Evolutionary conservation across 2,888 invertebrate species (phyloP).

Genomic region (Frankliniella intonsa): DNA sequence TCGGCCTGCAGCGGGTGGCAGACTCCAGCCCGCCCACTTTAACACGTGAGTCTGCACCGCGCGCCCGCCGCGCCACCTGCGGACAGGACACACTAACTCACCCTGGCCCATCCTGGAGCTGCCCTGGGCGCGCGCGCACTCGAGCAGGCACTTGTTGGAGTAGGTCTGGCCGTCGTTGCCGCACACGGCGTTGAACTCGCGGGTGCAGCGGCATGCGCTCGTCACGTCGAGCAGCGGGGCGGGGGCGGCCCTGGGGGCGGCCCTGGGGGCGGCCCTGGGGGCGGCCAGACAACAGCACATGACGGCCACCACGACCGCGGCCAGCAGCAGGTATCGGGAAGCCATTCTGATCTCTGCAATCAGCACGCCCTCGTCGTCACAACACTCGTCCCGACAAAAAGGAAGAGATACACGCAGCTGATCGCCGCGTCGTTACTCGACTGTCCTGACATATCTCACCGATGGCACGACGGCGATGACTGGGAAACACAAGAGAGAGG

Average conservation of each 20-base stretch:
- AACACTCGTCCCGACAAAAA: no score
- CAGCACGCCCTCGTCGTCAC: no score
- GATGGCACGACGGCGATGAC: no score
- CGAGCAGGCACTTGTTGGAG: slow-evolving; percentile 24
- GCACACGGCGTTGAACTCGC: slow-evolving; percentile 21
- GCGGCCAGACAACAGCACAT: not conserved
- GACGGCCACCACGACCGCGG: not conserved
- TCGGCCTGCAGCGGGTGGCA: no score
- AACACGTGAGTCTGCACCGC: no score
- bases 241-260: not conserved
- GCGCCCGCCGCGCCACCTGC: no score
- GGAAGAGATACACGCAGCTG: no score
- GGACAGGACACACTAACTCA: not conserved
- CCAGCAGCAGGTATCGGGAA: not conserved
- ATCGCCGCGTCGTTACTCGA: no score
- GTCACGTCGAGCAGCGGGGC: not conserved
- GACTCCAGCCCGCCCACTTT: no score
- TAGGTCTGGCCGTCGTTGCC: slow-evolving; percentile 15
- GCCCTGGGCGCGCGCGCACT: slow-evolving; percentile 22
- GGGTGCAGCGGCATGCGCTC: slow-evolving; percentile 17
- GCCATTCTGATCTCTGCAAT: not conserved
- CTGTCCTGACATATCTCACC: no score
- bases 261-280: not conserved
- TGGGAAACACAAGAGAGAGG: no score
- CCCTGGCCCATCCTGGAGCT: slow-evolving; percentile 15